Evolutionary conservation across 2,797 vertebrate genomes (phyloP).

Genomic region (Myripristis jacobus): DNA sequence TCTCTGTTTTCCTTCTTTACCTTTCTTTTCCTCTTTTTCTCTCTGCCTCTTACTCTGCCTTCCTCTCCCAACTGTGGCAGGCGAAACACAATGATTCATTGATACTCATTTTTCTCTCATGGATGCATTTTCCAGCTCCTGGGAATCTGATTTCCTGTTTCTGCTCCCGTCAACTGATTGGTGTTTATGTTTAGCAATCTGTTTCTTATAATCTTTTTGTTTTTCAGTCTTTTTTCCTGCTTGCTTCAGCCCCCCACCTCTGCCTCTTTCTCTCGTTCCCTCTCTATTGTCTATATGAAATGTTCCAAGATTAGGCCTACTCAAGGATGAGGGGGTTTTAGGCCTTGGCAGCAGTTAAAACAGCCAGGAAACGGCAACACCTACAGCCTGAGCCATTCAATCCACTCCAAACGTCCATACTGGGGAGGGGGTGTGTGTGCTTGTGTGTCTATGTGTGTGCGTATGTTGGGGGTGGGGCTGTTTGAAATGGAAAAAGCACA

Average conservation of each 20-base stretch:
- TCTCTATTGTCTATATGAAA: slow-evolving; percentile 51
- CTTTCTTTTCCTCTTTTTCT: too few species aligned
- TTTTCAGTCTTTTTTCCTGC: slow-evolving; percentile 62
- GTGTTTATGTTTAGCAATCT: slow-evolving; percentile 85
- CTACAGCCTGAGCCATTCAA: slow-evolving; percentile 62
- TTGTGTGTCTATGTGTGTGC: background rate
- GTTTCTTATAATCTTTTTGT: slow-evolving; percentile 79
- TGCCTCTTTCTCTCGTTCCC: slow-evolving; percentile 34
- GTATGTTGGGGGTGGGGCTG: slow-evolving; percentile 33
- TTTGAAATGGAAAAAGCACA: slow-evolving; percentile 57
- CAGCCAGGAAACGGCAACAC: slow-evolving; percentile 71
- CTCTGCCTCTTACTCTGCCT: slow-evolving; percentile 2
- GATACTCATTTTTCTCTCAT: slow-evolving; percentile 72
- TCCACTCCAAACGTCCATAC: slow-evolving; percentile 41
- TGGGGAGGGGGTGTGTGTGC: slow-evolving; percentile 23
- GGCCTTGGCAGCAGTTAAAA: slow-evolving; percentile 72
- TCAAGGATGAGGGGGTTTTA: slow-evolving; percentile 63
- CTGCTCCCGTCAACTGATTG: slow-evolving; percentile 82
- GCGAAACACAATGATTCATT: slow-evolving; percentile 79
- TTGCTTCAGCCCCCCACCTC: slow-evolving; percentile 36
- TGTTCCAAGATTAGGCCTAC: slow-evolving; percentile 49
- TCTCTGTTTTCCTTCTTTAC: background rate
- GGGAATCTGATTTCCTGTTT: slow-evolving; percentile 84
- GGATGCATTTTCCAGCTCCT: slow-evolving; percentile 79
- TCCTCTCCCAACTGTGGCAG: slow-evolving; percentile 51